Conservation (phyloP, 1,140 invertebrate species). For the Oreohelix idahoensis region DNA sequence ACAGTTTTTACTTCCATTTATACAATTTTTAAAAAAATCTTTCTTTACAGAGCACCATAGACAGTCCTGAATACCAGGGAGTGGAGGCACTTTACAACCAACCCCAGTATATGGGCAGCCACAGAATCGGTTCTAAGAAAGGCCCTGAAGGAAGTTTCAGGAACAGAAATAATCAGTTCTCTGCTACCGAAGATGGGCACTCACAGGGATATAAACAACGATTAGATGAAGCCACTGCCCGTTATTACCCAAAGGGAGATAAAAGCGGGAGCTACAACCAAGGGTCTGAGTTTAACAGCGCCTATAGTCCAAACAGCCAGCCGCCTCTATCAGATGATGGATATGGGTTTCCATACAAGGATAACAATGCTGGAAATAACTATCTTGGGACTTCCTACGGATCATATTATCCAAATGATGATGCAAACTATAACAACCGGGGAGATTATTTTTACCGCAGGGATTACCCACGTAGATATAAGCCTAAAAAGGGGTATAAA, state of each 20-base stretch:
- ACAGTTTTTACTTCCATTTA: too few relatives aligned
- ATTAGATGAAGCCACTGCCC: background rate
- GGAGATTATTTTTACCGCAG: background rate
- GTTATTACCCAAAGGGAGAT: background rate
- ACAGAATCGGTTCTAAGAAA: conserved; percentile 38
- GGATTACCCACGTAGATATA: background rate
- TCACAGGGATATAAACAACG: background rate
- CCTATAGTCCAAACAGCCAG: background rate
- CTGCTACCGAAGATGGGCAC: background rate
- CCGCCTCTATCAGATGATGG: background rate
- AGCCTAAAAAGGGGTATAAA: background rate
- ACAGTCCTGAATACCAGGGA: conserved; percentile 9
- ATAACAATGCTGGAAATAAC: background rate
- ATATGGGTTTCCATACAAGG: conserved; percentile 16
- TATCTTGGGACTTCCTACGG: conserved; percentile 13
- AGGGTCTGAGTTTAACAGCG: background rate
- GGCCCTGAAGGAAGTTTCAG: background rate
- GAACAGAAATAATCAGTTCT: background rate
- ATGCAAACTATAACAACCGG: background rate
- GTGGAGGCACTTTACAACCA: conserved; percentile 8
- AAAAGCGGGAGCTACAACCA: conserved; percentile 3
- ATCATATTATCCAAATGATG: conserved; percentile 19
- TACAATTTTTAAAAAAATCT: too few relatives aligned
- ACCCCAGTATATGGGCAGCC: conserved; percentile 3
- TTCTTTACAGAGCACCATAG: background rate